Percentiles rank a stretch among this genome's conserved stretches.
These are phyloP conservation scores for Leptestheria dahalacensis DNA, from an alignment of 1,140 invertebrate genomes.

Conservation along the genomic window DNA sequence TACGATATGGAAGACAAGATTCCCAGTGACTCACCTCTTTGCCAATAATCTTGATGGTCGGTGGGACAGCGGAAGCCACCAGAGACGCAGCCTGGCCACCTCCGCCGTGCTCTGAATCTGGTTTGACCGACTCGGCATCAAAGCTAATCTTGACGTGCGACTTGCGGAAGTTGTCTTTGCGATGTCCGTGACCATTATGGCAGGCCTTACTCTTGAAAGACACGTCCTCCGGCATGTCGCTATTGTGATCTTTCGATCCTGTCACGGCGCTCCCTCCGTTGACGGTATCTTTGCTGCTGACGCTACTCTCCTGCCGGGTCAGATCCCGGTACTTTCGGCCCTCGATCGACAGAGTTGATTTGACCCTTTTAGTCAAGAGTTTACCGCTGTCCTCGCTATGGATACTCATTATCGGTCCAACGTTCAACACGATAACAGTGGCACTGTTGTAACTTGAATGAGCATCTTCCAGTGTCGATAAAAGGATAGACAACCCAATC, in stretches of 20 bases:
- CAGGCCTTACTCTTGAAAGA: background rate
- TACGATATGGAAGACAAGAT: too few relatives aligned
- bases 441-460: too few relatives aligned
- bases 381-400: background rate
- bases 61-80: slow-evolving; percentile 10
- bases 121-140: slow-evolving; percentile 16
- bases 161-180: slow-evolving; percentile 8
- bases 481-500: too few relatives aligned
- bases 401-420: background rate
- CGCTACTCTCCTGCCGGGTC: background rate
- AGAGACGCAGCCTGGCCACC: background rate
- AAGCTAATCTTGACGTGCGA: slow-evolving; percentile 15
- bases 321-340: slow-evolving; percentile 4
- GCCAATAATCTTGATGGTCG: slow-evolving; percentile 17
- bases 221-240: background rate
- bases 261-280: background rate
- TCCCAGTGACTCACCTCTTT: slow-evolving; percentile 14
- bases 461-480: too few relatives aligned
- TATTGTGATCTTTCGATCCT: background rate
- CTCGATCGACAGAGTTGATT: background rate
- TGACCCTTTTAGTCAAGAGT: background rate
- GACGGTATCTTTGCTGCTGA: slow-evolving; percentile 1
- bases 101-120: slow-evolving; percentile 13
- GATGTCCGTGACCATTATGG: background rate
- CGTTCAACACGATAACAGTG: too few relatives aligned